A percentile compares a stretch with the other conserved stretches of the same genome.
Evolutionary conservation across 2,113 vertebrate genomes (phyloP).

Genomic region (Muntiacus muntjak): DNA sequence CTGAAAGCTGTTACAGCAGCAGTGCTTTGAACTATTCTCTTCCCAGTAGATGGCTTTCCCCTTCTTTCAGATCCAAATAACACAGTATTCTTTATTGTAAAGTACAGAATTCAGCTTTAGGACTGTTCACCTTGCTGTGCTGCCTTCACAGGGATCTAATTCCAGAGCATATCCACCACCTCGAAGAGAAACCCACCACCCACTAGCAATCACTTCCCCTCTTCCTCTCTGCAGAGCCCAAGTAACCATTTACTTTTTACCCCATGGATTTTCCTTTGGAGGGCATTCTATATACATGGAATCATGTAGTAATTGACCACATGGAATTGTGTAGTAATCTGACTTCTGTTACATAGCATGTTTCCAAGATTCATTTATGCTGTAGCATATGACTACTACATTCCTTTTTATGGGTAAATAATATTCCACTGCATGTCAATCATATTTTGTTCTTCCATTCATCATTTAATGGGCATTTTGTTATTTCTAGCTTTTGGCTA

Average conservation of each 20-base stretch:
- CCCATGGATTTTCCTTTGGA: not conserved
- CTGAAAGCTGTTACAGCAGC: not conserved
- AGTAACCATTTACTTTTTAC: not conserved
- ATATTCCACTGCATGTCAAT: too few relatives aligned
- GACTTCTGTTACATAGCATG: not conserved
- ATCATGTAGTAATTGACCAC: not conserved
- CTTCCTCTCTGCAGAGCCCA: not conserved
- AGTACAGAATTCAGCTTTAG: not conserved
- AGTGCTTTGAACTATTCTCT: not conserved
- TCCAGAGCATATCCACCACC: not conserved
- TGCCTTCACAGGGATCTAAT: not conserved
- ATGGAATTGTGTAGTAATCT: not conserved
- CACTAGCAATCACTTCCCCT: not conserved
- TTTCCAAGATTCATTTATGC: not conserved
- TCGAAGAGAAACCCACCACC: not conserved
- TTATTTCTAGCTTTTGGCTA: not conserved
- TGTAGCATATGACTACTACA: accelerated
- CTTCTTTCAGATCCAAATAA: not conserved
- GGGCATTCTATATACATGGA: not conserved
- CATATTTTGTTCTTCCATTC: not conserved
- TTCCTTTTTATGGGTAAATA: not conserved
- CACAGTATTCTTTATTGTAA: not conserved
- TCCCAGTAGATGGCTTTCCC: not conserved
- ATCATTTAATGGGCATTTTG: not conserved
- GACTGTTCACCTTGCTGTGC: not conserved